A percentile compares a stretch with the other conserved stretches of the same genome.
Evolutionary conservation across 2,888 invertebrate genomes (phyloP).

Genomic region (Meta bourneti): DNA sequence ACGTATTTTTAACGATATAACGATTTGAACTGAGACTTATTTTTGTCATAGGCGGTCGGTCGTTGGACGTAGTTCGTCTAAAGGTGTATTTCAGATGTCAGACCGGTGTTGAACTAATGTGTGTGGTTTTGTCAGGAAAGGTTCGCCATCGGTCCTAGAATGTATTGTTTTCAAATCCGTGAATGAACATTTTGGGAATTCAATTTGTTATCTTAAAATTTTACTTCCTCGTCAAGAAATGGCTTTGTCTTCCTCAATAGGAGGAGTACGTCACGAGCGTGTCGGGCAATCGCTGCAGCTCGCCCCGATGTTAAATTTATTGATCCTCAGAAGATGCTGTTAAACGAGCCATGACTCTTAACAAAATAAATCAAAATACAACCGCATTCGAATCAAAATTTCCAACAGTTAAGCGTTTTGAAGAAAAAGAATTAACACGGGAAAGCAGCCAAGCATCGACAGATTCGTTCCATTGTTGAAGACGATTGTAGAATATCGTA

Average conservation of each 20-base stretch:
- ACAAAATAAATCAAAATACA: constrained; percentile 17
- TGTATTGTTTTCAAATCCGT: too few species aligned
- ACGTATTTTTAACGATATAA: too few species aligned
- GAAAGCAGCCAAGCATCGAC: constrained; percentile 24
- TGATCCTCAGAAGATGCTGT: background rate
- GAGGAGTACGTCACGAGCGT: background rate
- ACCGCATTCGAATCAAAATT: background rate
- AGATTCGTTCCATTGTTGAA: constrained; percentile 27
- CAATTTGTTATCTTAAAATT: too few species aligned
- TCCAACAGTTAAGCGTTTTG: background rate
- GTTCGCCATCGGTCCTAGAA: background rate
- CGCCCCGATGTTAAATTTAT: constrained; percentile 1
- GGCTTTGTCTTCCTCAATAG: too few species aligned
- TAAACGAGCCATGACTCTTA: constrained; percentile 9
- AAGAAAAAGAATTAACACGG: background rate
- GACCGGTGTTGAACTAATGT: too few species aligned
- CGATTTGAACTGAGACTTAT: too few species aligned
- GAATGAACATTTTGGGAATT: too few species aligned
- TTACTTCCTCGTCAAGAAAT: too few species aligned
- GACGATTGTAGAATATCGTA: background rate
- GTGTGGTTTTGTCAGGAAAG: background rate
- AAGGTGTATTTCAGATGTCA: too few species aligned
- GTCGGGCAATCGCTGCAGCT: background rate
- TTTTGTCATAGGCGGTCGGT: too few species aligned
- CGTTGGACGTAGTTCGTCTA: too few species aligned